Conservation (phyloP, 2,888 invertebrate genomes). For the Coremacera marginata region DNA sequence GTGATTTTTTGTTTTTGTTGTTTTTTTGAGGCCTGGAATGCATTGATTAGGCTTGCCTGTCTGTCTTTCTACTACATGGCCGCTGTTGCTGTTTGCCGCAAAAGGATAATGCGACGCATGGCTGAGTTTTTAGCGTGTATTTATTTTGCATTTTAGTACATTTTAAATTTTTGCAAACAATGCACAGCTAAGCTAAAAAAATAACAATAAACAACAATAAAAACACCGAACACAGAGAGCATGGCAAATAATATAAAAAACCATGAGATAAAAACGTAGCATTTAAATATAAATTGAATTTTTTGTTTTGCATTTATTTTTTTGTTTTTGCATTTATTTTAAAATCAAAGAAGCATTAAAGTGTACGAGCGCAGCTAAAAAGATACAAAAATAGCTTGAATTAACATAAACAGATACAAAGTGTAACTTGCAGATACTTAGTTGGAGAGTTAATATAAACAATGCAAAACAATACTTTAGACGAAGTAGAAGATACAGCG, state of each 20-base stretch:
- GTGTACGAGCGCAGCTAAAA: background rate
- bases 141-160: slow-evolving; percentile 38
- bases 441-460: background rate
- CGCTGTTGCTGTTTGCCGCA: background rate
- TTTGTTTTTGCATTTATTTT: background rate
- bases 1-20: background rate
- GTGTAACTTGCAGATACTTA: too few relatives aligned
- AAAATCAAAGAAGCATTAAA: background rate
- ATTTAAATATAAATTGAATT: slow-evolving; percentile 15
- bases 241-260: background rate
- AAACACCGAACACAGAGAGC: background rate
- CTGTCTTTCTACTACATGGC: background rate
- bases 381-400: background rate
- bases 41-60: slow-evolving; percentile 26
- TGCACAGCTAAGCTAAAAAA: background rate
- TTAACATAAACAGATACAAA: slow-evolving; percentile 3
- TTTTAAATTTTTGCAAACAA: slow-evolving; percentile 28
- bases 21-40: slow-evolving; percentile 12
- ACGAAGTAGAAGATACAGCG: background rate
- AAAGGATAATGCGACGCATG: slow-evolving; percentile 30
- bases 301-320: background rate
- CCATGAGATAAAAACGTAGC: slow-evolving; percentile 12
- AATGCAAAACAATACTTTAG: slow-evolving; percentile 4
- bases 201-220: slow-evolving; percentile 13
- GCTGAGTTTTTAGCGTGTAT: slow-evolving; percentile 25